A percentile compares a stretch with the other conserved stretches of the same genome.
phyloP scores from a whole-genome alignment of 2,797 vertebrate genomes.

The Catharus ustulatus region DNA sequence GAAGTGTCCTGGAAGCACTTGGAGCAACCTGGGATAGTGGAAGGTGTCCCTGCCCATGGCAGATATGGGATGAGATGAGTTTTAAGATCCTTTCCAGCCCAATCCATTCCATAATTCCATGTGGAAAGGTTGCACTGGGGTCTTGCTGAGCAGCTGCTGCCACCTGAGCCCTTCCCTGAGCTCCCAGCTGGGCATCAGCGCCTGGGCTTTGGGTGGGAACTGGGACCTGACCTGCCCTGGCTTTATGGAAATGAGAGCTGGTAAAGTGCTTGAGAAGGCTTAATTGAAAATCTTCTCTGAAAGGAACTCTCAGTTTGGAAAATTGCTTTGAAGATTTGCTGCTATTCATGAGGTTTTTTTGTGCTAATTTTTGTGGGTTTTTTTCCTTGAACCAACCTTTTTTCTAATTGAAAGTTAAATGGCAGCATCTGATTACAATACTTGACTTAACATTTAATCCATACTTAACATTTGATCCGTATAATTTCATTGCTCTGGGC shows the following conservation, averaged over 20 bases:
- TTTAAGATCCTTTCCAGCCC: background rate
- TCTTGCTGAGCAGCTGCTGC: background rate
- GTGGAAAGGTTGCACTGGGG: background rate
- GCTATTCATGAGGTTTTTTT: accelerated
- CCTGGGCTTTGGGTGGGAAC: background rate
- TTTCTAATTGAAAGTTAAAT: background rate
- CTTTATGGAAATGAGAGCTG: background rate
- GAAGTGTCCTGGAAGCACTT: background rate
- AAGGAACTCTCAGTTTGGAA: background rate
- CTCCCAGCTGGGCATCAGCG: background rate
- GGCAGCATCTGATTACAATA: background rate
- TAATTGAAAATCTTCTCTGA: background rate
- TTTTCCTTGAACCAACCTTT: background rate
- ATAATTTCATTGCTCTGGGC: background rate
- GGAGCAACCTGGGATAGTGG: background rate
- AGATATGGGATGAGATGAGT: accelerated
- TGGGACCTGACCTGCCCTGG: background rate
- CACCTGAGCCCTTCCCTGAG: background rate
- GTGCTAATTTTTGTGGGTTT: background rate
- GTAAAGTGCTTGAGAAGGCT: background rate
- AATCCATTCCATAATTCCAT: background rate
- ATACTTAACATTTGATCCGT: background rate
- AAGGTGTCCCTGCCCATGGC: background rate
- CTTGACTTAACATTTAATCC: background rate
- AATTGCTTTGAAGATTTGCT: background rate